Evolutionary conservation across 2,113 vertebrate genomes (phyloP), one percentile per base, ranked within the genome.

Genomic region (Tetrax tetrax): DNA sequence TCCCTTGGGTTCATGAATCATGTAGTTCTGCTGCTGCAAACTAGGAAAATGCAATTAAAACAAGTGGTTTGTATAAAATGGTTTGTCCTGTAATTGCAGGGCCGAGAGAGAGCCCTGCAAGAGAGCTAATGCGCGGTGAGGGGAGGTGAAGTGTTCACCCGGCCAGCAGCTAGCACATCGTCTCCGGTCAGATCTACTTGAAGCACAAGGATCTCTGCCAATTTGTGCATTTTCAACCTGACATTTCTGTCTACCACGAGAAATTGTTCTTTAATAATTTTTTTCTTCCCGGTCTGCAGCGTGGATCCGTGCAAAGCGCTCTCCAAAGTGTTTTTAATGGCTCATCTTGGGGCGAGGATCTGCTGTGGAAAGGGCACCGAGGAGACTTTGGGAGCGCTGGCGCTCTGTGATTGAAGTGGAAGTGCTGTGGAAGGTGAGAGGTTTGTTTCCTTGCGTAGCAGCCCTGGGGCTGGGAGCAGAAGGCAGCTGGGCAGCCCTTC

Each of bases 221-320:
- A 35, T 20, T 28, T 22, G 29, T 85, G 53, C 25, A 23, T 89
- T 60, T 54, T 35, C 38, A 63, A 60, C 45, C 31, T 38, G 19
- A 12, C 9, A 2, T 54, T 80, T 85, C 45, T 37, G 18, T 65
- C 51, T 76, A 63, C n/a, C 13, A 5, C 0, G 3, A 47, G 29
- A 41, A 31, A 3, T 6, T 10, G 12, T 21, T 29, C 24, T 20
- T 9, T 2, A 38, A 24, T 54, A 5, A 12, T 38, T 7, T 48
- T 48, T 53, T 50, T 25, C 24, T 13, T 64, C 35, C 28, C 1
- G 1, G 10, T 27, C 10, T n/a, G 48, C 43, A 57, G 21, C 1
- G 1, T 1, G 5, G 31, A 10, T 47, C 15, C 1, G 6, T 28
- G 35, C 1, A 1, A n/a, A 65, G 57, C 0, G 0, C 16, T 22